These are phyloP conservation scores for Sarotherodon lohbergeri DNA, from an alignment of 2,113 vertebrate species.

Conservation along the genomic window DNA sequence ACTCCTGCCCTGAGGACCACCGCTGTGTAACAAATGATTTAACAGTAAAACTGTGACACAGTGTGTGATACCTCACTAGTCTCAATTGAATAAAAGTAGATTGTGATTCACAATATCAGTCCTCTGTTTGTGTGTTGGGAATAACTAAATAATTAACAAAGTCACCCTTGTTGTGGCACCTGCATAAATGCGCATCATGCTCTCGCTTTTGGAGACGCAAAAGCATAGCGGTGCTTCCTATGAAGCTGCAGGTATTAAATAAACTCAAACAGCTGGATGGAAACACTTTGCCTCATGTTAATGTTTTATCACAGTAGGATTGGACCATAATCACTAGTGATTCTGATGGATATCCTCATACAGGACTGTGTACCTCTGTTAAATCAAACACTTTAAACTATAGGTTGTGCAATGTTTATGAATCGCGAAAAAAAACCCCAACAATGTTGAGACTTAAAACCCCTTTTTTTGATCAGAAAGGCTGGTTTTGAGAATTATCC, in stretches of 20 bases:
- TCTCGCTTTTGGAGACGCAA: neutral
- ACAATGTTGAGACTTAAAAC: neutral
- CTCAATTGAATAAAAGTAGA: neutral
- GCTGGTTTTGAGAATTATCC: neutral
- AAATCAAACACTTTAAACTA: neutral
- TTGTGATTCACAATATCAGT: neutral
- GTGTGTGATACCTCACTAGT: accelerated
- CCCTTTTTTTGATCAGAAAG: neutral
- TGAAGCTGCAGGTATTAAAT: neutral
- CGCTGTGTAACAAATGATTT: neutral
- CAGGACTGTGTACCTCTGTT: neutral
- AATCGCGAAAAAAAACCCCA: neutral
- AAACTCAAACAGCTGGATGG: neutral
- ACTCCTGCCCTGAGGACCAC: neutral
- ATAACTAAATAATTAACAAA: neutral
- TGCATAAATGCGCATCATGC: neutral
- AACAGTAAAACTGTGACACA: neutral
- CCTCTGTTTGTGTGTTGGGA: accelerated
- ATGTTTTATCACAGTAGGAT: neutral
- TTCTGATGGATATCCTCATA: neutral
- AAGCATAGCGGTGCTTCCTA: neutral
- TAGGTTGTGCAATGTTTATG: neutral
- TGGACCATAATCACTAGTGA: neutral
- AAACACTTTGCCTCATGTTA: neutral
- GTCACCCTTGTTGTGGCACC: neutral